Conservation (phyloP, 2,888 invertebrate genomes). For the Deilephila elpenor region DNA sequence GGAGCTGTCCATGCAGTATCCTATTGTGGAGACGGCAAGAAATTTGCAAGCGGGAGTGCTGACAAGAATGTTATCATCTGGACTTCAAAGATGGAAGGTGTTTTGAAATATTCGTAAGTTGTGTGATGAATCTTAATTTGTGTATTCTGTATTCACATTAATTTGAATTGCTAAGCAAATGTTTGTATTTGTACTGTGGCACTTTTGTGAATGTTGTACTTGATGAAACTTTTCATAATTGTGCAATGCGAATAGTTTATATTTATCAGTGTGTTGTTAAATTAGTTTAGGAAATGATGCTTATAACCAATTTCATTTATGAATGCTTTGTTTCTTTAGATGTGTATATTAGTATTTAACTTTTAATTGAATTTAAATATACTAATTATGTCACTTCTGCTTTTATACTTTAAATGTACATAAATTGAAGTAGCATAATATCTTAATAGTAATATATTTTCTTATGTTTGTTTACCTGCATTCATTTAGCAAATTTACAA, state of each 20-base stretch:
- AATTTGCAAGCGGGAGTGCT: conserved; percentile 98
- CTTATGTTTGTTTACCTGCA: too few species aligned
- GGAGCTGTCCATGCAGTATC: conserved; percentile 96
- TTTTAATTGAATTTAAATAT: too few species aligned
- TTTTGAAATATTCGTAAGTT: conserved; percentile 96
- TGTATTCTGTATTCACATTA: background rate
- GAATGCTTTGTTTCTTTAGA: too few species aligned
- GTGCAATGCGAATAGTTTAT: background rate
- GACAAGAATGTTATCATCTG: conserved; percentile 99
- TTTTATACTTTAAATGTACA: too few species aligned
- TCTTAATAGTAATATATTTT: too few species aligned
- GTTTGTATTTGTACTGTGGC: background rate
- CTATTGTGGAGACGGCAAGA: conserved; percentile 96
- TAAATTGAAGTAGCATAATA: too few species aligned
- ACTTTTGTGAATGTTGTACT: background rate
- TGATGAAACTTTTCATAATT: background rate
- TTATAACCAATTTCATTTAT: too few species aligned
- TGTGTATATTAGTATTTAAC: too few species aligned
- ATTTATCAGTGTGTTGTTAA: too few species aligned
- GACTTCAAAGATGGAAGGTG: conserved; percentile 97
- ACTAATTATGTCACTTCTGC: too few species aligned
- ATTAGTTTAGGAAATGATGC: too few species aligned
- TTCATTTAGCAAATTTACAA: too few species aligned
- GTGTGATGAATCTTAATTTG: conserved; percentile 7
- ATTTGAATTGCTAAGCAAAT: background rate